Evolutionary conservation across 2,113 vertebrate genomes (phyloP), one percentile per base, ranked within the genome.

Genomic region (Cryptomyrus ogoouensis): DNA sequence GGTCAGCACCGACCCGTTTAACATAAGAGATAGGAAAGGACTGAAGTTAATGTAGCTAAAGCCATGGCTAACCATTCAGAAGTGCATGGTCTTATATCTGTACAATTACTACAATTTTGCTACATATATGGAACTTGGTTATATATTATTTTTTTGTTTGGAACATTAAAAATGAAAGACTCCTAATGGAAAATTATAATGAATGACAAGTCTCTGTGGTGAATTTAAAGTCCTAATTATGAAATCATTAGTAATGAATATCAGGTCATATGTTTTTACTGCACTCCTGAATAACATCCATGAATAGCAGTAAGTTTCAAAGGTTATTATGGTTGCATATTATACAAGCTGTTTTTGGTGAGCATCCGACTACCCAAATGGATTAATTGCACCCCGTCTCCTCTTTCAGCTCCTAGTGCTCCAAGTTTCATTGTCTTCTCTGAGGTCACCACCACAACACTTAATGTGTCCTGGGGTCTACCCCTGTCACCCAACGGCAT

Each of bases 391-490:
- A 39, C 4, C 74, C 31, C 6, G 5, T 17, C n/a, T 88, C 91
- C 83, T 91, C 87, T 92, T 92, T 42, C 95, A 99, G 98, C 98
- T 89, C 98, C 98, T 19, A 96, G 97, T 42, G 93, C 95, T 91
- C 98, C 98, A 52, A 96, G 97, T 94, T 98, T 95, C 92, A 93
- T 99, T 93, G 93, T 92, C 0, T 99, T 99, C 95, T 97, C 98
- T 0, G 98, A 99, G 95, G 96, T 99, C 93, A 98, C 97, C 3
- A 97, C 95, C 91, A 97, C 95, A 2, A 98, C 97, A 0, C 96
- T 98, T 91, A 99, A 99, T 0, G 96, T 98, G 89, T 98, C 98
- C 13, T 99, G 98, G 98, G 98, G 98, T 0, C 95, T 96, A 88
- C 98, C 98, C 0, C 77, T 93, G 2, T 96, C 96, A 17, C 97